Evolutionary conservation across 2,113 vertebrate genomes (phyloP), one percentile per base, ranked within the genome.

Genomic region (Perognathus longimembris): DNA sequence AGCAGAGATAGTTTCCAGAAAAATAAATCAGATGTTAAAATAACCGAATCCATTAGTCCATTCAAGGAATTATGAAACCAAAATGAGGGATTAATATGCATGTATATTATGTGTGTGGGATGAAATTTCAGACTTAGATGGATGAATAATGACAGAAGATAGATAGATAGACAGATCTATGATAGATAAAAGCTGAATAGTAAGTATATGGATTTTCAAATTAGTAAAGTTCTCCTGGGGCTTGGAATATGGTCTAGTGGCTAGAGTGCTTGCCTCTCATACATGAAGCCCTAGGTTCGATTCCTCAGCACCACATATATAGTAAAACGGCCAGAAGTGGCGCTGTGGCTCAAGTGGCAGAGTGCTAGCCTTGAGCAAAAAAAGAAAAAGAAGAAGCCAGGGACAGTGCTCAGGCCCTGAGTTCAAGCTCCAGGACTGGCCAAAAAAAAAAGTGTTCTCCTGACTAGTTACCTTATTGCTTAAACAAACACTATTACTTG

Each of bases 11-110:
- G 24, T 28, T 71, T 92, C 12, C 59, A 75, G 26, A 64, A 85
- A 84, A 70, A n/a, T 28, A 70, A 87, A 85, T 40, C 26, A 34
- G 89, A 89, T n/a, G 8, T 45, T 57, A 30, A 85, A 94, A 82
- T 63, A 78, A 71, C 18, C 59, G 3, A 85, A 75, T 70, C 8
- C 40, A 24, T 73, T 59, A 40, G 84, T 69, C 8, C 50, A 93
- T 34, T 93, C 28, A 85, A 90, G 28, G 45, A 59, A 54, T 20
- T 40, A 66, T 24, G 7, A 70, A 88, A 59, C 70, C 82, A 85
- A 83, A 83, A 59, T 38, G 28, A 36, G 34, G 3, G 59, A 15
- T 57, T 54, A 79, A 67, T 89, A 30, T 79, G 6, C 42, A 5
- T 79, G 5, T 45, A 0, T 61, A 45, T 82, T 70, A 63, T 32